A percentile compares a stretch with the other conserved stretches of the same genome.
Evolutionary conservation across 2,888 invertebrate species (phyloP).

Genomic region (Lysandra bellargus): DNA sequence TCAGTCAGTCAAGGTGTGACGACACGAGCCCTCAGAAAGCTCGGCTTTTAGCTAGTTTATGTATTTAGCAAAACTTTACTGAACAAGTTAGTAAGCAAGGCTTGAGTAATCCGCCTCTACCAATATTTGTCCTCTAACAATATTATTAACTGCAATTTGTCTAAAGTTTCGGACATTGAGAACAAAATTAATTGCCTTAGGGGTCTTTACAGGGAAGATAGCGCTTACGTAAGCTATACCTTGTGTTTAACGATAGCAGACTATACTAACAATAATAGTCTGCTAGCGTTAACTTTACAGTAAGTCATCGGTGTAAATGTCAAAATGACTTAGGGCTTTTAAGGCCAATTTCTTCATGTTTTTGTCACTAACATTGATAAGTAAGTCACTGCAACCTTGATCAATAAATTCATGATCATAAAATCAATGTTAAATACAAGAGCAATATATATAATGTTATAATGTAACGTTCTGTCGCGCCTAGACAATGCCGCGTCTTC

Average conservation of each 20-base stretch:
- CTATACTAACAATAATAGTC: too few relatives aligned
- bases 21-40: too few relatives aligned
- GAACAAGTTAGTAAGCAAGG: constrained; percentile 58
- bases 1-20: too few relatives aligned
- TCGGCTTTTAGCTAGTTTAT: neutral
- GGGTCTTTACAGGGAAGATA: neutral
- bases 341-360: too few relatives aligned
- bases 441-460: neutral
- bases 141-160: constrained; percentile 71
- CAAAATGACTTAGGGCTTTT: too few relatives aligned
- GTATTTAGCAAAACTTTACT: constrained; percentile 53
- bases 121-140: constrained; percentile 68
- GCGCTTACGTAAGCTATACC: neutral
- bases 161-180: constrained; percentile 55
- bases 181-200: constrained; percentile 49
- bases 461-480: neutral
- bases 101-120: constrained; percentile 60
- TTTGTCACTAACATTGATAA: too few relatives aligned
- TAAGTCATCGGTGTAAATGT: neutral
- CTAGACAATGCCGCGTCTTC: neutral
- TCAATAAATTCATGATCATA: neutral
- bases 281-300: neutral
- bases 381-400: too few relatives aligned
- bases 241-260: neutral
- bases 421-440: neutral